phyloP scores from a whole-genome alignment of 2,888 invertebrate species.

The Ennomos quercinarius region DNA sequence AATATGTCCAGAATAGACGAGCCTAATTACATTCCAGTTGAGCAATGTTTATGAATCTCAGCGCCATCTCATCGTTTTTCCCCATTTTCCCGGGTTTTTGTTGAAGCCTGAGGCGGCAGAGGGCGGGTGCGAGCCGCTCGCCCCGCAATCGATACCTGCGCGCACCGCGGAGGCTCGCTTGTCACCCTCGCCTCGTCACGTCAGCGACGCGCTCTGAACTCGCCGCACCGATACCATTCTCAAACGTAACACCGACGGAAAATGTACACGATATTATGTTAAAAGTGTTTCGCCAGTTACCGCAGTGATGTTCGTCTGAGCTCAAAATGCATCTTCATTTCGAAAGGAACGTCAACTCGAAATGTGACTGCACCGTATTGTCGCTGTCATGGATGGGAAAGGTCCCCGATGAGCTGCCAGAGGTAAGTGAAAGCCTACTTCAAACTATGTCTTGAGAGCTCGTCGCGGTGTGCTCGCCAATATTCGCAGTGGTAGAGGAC shows the following conservation, averaged over 20 bases:
- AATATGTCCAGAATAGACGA: slow-evolving; percentile 18
- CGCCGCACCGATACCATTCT: slow-evolving; percentile 46
- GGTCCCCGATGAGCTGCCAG: slow-evolving; percentile 97
- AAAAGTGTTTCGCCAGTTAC: slow-evolving; percentile 36
- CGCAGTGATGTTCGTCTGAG: slow-evolving; percentile 50
- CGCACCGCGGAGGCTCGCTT: slow-evolving; percentile 55
- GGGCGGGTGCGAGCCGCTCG: slow-evolving; percentile 60
- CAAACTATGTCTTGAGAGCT: slow-evolving; percentile 22
- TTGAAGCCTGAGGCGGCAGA: slow-evolving; percentile 56
- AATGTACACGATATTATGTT: slow-evolving; percentile 48
- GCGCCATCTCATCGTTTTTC: slow-evolving; percentile 69
- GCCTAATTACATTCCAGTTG: slow-evolving; percentile 27
- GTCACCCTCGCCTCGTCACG: slow-evolving; percentile 70
- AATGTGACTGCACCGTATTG: slow-evolving; percentile 97
- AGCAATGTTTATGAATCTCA: slow-evolving; percentile 35
- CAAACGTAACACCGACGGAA: slow-evolving; percentile 47
- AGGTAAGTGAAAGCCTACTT: slow-evolving; percentile 86
- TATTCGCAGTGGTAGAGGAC: slow-evolving; percentile 25
- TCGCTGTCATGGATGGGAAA: slow-evolving; percentile 99
- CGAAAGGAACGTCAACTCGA: slow-evolving; percentile 96
- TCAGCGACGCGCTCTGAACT: slow-evolving; percentile 61
- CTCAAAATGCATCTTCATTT: slow-evolving; percentile 96
- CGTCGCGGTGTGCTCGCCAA: slow-evolving; percentile 11
- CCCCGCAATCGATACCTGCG: slow-evolving; percentile 79
- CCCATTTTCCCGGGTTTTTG: slow-evolving; percentile 63